Evolutionary conservation across 2,797 vertebrate genomes (phyloP).

Genomic region (Rhodeus uyekii): DNA sequence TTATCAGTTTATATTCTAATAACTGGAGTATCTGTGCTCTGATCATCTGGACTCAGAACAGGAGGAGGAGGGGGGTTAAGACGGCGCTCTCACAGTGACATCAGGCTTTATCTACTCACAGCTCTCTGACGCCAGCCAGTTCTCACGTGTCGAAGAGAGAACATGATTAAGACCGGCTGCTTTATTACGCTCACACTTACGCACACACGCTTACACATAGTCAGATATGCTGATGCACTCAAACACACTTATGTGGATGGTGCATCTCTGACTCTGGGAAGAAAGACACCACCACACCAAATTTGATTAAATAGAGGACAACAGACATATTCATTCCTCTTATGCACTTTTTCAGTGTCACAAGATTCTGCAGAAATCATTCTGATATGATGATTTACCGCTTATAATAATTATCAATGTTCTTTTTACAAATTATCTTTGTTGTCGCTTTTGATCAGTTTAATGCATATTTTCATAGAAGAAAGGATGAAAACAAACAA

Average conservation of each 20-base stretch:
- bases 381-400: neutral
- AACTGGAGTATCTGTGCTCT: neutral
- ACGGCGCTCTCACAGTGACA: slow-evolving; percentile 46
- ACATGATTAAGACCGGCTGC: slow-evolving; percentile 56
- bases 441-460: neutral
- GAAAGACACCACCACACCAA: neutral
- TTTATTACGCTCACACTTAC: slow-evolving; percentile 36
- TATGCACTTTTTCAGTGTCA: neutral
- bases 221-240: slow-evolving; percentile 23
- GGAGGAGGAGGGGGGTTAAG: slow-evolving; percentile 24
- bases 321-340: slow-evolving; percentile 30
- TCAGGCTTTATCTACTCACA: slow-evolving; percentile 54
- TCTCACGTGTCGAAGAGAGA: slow-evolving; percentile 51
- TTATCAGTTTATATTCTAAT: neutral
- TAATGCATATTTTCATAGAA: neutral
- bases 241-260: neutral
- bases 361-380: neutral
- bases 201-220: slow-evolving; percentile 20
- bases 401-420: neutral
- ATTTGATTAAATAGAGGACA: slow-evolving; percentile 27
- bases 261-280: neutral
- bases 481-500: neutral
- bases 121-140: slow-evolving; percentile 46
- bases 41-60: neutral
- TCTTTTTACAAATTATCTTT: no score